Percentiles rank a stretch among this genome's conserved stretches.
Evolutionary conservation across 2,888 invertebrate species (phyloP).

Genomic region (Halocaridina rubra): DNA sequence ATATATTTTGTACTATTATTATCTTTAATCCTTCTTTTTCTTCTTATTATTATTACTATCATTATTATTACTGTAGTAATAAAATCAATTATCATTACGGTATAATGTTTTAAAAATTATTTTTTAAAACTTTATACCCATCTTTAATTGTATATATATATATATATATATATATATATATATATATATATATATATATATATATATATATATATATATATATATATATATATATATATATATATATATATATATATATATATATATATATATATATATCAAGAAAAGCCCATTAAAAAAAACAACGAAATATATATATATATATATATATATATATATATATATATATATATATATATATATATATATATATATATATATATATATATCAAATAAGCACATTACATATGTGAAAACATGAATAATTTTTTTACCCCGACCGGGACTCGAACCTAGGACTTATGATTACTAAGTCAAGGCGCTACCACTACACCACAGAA

Average conservation of each 20-base stretch:
- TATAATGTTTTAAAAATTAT: neutral
- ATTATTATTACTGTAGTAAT: no score
- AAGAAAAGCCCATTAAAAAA: no score
- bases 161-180: conserved; percentile 1
- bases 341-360: conserved; percentile 33
- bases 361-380: conserved; percentile 31
- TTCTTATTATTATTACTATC: neutral
- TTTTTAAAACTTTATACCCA: neutral
- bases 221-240: conserved; percentile 1
- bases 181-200: neutral
- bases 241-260: conserved; percentile 4
- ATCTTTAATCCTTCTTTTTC: neutral
- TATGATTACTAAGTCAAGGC: no score
- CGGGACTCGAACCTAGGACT: no score
- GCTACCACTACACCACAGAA: no score
- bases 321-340: conserved; percentile 20
- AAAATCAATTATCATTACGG: neutral
- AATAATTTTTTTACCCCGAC: no score
- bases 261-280: conserved; percentile 1
- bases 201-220: conserved; percentile 5
- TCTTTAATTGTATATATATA: neutral
- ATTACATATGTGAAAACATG: no score
- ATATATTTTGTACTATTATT: neutral
- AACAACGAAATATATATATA: no score
- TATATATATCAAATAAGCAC: no score